Percentiles rank a stretch among this genome's conserved stretches.
These are phyloP conservation scores for Petrolisthes manimaculis DNA, from an alignment of 2,888 invertebrate species.

Conservation along the genomic window DNA sequence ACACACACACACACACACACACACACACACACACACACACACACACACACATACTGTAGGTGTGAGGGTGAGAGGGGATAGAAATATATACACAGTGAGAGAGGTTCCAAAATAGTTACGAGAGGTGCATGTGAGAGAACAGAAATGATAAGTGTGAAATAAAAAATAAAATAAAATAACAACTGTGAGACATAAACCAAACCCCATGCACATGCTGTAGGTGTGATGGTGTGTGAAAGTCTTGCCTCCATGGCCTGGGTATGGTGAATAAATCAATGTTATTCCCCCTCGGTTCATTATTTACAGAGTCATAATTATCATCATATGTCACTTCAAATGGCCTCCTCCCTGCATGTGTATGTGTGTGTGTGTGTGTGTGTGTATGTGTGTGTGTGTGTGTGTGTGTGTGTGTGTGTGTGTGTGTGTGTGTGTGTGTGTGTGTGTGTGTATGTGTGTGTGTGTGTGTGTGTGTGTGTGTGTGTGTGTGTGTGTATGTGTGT, in stretches of 20 bases:
- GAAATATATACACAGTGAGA: no score
- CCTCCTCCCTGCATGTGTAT: no score
- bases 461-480: conserved; percentile 1
- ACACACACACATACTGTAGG: background rate
- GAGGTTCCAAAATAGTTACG: no score
- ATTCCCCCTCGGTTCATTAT: background rate
- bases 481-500: background rate
- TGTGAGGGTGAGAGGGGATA: no score
- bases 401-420: background rate
- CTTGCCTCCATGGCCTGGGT: no score
- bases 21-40: conserved; percentile 7
- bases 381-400: conserved; percentile 1
- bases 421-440: conserved; percentile 2
- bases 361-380: background rate
- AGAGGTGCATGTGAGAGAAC: no score
- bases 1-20: conserved; percentile 11
- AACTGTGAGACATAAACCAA: no score
- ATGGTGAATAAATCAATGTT: background rate
- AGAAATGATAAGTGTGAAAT: no score
- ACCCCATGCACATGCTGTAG: no score
- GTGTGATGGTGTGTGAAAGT: no score
- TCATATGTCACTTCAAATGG: no score
- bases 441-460: background rate
- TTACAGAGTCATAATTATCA: background rate
- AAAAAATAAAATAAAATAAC: no score